These are phyloP conservation scores for Epizoanthus stellaris DNA, from an alignment of 92 coral and sea anemone species.

Conservation along the genomic window DNA sequence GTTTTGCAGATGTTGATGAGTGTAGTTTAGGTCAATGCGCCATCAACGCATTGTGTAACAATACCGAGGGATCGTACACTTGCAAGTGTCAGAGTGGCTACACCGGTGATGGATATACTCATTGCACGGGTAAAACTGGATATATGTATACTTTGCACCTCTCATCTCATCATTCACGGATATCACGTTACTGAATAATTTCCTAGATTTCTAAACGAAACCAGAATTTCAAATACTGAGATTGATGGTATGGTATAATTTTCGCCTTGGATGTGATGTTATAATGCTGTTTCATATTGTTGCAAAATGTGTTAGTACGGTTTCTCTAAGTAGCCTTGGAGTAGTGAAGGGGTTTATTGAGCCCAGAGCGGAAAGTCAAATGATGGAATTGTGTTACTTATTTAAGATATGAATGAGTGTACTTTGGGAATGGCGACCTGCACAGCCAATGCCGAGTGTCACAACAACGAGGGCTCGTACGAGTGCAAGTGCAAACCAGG, in stretches of 20 bases:
- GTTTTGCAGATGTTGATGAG: constrained; percentile 72
- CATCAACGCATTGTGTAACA: constrained; percentile 59
- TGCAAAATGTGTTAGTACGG: too few relatives aligned
- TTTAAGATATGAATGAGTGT: constrained; percentile 17
- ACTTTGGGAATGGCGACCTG: constrained; percentile 9
- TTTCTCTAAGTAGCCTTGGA: too few relatives aligned
- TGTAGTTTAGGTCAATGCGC: constrained; percentile 71
- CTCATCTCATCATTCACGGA: too few relatives aligned
- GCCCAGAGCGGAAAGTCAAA: too few relatives aligned
- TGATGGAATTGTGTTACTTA: neutral
- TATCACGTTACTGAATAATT: too few relatives aligned
- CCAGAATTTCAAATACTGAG: too few relatives aligned
- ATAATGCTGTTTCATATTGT: too few relatives aligned
- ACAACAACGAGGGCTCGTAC: constrained; percentile 41
- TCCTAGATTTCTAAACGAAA: too few relatives aligned
- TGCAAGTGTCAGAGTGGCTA: constrained; percentile 75
- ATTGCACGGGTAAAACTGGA: constrained; percentile 59
- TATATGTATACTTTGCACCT: too few relatives aligned
- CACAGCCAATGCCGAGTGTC: constrained; percentile 18
- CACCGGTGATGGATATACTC: constrained; percentile 42
- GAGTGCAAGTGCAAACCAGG: constrained; percentile 28
- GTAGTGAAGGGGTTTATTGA: too few relatives aligned
- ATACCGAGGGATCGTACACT: constrained; percentile 54
- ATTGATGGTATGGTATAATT: too few relatives aligned
- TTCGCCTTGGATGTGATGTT: too few relatives aligned